Evolutionary conservation across 2,888 invertebrate genomes (phyloP).

Genomic region (Drosophila histrio): DNA sequence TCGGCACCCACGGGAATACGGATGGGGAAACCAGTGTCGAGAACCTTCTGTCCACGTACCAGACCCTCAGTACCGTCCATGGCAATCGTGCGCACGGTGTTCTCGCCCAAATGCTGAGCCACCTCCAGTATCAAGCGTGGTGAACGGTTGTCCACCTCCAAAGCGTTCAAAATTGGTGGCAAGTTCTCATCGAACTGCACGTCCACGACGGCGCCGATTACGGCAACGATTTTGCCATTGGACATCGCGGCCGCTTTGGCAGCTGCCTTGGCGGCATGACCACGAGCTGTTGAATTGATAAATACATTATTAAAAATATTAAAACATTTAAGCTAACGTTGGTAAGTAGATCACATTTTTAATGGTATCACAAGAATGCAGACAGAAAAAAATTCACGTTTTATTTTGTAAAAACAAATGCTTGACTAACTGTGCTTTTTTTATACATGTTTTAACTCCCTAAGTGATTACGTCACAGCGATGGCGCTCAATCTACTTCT

Average conservation of each 20-base stretch:
- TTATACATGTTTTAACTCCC: no score
- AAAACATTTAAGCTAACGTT: no score
- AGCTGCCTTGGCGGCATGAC: conserved; percentile 79
- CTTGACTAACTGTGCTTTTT: no score
- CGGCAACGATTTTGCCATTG: conserved; percentile 89
- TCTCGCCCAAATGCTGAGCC: conserved; percentile 96
- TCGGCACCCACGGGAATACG: conserved; percentile 95
- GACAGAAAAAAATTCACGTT: no score
- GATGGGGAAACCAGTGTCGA: conserved; percentile 93
- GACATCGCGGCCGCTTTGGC: conserved; percentile 69
- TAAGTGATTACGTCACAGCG: background rate
- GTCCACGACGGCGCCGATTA: conserved; percentile 98
- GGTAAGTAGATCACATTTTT: no score
- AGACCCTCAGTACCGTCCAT: conserved; percentile 97
- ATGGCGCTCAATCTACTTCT: background rate
- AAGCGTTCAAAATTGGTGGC: conserved; percentile 96
- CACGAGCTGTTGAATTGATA: conserved; percentile 59
- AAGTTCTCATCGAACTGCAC: conserved; percentile 95
- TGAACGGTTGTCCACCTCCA: conserved; percentile 94
- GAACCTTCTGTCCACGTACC: conserved; percentile 91
- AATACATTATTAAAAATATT: background rate
- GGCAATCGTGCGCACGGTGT: conserved; percentile 95
- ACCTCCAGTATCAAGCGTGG: conserved; percentile 90
- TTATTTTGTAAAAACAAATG: no score
- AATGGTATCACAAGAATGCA: no score